Base-by-base conservation (phyloP, 1,140 invertebrate species). In the Meloidogyne hapla region DNA sequence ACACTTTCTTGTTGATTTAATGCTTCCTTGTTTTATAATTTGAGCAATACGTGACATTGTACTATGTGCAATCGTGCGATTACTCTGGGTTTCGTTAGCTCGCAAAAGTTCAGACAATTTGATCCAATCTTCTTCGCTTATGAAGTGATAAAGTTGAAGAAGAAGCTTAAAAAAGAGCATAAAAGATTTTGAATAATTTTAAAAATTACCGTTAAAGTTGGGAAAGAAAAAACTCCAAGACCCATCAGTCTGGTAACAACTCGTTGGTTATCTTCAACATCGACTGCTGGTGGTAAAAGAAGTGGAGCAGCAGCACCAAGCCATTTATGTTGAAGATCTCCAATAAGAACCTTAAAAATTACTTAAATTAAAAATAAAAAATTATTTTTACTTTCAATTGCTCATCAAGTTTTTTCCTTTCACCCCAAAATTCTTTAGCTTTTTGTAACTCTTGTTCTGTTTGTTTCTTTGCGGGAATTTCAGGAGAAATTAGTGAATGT, bases 381-480 rank as follows among this genome's bases (percentile, higher is more conserved):
- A n/a, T 18, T 15, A 38, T 9, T 1, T 5, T 73, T 42, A 75
- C 75, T 65, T 77, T 23, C 25, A 77, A 56, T 65, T 77, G 2
- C 0, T 28, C 28, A 18, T 77, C 74, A 33, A 77, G 67, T 15
- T 63, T 69, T 8, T 75, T 72, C 8, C 76, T 26, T 5, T 48
- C 25, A 28, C 28, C 38, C 76, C 76, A 77, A 67, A 77, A 77
- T 48, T 15, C 33, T 56, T n/a, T 26, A 18, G 69, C 25, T 56
- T 21, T 56, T 56, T 56, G 12, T 9, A n/a, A 6, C 33, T 76
- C 38, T 21, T 15, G 21, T 38, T 64, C 71, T 4, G 2, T 23
- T 56, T 15, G n/a, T 6, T 56, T 21, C 48, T 56, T 56, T 56
- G n/a, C 48, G n/a, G 18, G 15, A 18, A 48, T n/a, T 9, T n/a